Conservation (phyloP, 2,797 vertebrate species). For the Cynopterus sphinx region DNA sequence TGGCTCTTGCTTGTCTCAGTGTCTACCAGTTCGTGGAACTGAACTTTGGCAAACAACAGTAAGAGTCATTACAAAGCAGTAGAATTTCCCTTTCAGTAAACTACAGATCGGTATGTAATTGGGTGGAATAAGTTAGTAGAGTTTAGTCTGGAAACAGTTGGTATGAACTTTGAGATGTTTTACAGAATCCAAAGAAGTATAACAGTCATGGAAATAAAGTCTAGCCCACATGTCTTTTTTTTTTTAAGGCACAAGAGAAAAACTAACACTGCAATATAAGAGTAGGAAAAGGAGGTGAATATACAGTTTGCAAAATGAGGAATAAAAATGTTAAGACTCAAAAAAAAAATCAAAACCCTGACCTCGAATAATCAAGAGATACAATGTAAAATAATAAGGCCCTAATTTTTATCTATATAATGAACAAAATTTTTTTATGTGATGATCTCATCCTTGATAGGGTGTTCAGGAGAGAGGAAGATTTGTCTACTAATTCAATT, state of each 20-base stretch:
- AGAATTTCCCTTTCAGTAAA: constrained; percentile 68
- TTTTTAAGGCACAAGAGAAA: neutral
- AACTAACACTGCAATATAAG: neutral
- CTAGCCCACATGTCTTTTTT: neutral
- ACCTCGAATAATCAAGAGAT: constrained; percentile 7
- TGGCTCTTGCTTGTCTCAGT: neutral
- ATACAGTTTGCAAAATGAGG: constrained; percentile 6
- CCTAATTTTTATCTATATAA: constrained; percentile 10
- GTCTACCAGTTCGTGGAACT: constrained; percentile 32
- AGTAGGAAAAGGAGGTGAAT: neutral
- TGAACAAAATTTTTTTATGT: neutral
- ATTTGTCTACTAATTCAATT: neutral
- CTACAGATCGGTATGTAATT: constrained; percentile 29
- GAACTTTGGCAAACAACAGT: constrained; percentile 39
- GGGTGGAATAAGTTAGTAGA: neutral
- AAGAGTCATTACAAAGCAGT: constrained; percentile 43
- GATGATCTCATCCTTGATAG: neutral
- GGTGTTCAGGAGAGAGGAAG: neutral
- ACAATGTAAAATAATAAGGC: neutral
- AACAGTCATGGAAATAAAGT: constrained; percentile 49
- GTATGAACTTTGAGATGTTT: constrained; percentile 63
- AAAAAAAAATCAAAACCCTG: constrained; percentile 9
- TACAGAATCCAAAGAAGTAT: constrained; percentile 22
- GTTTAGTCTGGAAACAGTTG: constrained; percentile 63
- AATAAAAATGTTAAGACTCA: neutral